These are phyloP conservation scores for Lithodes maja DNA, from an alignment of 2,888 invertebrate genomes.

Conservation along the genomic window DNA sequence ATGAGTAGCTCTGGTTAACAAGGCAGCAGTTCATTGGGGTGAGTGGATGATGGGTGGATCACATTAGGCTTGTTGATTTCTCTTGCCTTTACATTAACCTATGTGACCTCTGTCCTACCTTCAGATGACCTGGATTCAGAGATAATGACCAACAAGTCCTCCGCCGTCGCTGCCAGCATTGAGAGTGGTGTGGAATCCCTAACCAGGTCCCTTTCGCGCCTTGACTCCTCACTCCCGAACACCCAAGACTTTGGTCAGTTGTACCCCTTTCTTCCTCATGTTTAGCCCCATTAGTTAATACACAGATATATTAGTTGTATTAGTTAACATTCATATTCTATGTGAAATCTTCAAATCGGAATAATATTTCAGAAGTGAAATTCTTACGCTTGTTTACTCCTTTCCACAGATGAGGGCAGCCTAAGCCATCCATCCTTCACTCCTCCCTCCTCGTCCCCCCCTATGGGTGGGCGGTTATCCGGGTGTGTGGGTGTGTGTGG, in stretches of 20 bases:
- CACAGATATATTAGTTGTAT: too few species aligned
- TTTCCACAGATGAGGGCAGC: slow-evolving; percentile 41
- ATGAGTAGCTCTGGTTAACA: too few species aligned
- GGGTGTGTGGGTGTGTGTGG: slow-evolving; percentile 51
- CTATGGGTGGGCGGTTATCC: slow-evolving; percentile 32
- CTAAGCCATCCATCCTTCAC: slow-evolving; percentile 52
- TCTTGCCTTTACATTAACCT: too few species aligned
- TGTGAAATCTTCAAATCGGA: too few species aligned
- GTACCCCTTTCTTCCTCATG: too few species aligned
- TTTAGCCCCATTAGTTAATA: too few species aligned
- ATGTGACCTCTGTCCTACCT: slow-evolving; percentile 11
- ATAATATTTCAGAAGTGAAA: too few species aligned
- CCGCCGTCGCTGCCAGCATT: slow-evolving; percentile 81
- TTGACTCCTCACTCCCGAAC: slow-evolving; percentile 48
- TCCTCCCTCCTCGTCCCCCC: slow-evolving; percentile 47
- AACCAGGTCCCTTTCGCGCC: slow-evolving; percentile 56
- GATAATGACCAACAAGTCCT: slow-evolving; percentile 88
- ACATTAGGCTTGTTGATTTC: too few species aligned
- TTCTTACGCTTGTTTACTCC: not conserved
- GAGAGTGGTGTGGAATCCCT: slow-evolving; percentile 76
- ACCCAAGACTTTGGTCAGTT: slow-evolving; percentile 5
- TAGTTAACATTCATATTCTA: too few species aligned
- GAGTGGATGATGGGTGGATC: too few species aligned
- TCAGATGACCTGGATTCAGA: slow-evolving; percentile 77
- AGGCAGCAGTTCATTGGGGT: too few species aligned